Evolutionary conservation across 2,888 invertebrate genomes (phyloP), one percentile per base, ranked within the genome.

Genomic region (Cephus runcator): DNA sequence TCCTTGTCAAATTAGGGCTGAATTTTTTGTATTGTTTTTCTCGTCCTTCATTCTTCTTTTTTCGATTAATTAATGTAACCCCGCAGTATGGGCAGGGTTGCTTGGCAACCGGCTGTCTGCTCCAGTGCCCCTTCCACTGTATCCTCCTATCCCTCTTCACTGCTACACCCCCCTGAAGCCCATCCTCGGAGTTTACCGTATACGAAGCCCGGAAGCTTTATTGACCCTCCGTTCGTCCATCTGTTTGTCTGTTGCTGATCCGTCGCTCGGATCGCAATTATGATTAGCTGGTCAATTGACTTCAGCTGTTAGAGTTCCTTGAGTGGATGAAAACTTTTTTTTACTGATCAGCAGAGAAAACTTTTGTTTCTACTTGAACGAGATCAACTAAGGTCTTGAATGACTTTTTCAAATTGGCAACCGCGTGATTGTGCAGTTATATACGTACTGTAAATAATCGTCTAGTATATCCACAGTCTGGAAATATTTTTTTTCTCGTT

Each of bases 31-130:
- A 56, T 56, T 56, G 56, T 56, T 56, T 23, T 56, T 9, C 69
- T 75, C 73, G 23, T 75, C 69, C 76, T 69, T 34, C 74, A 33
- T 40, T 73, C 73, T 74, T 68, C 76, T 75, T 75, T 81, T 76
- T 75, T 73, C 74, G 73, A 77, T 76, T 75, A 77, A 80, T 79
- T 79, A 79, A 77, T 80, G 78, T 74, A 68, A 35, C 35, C 80
- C 78, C 77, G 79, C 75, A 77, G 73, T 69, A 78, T 69, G 75
- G 77, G 73, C 33, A 69, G 73, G 73, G 80, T 80, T 77, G 77
- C 78, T 75, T 69, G 74, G 78, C 78, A 76, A 78, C 76, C 73
- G 34, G 69, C 76, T 69, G 34, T 74, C 75, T 40, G n/a, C 78
- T 73, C 71, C 69, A 34, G 40, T 40, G 71, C 69, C 77, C 74